These are phyloP conservation scores for Muscicapa comitata DNA, from an alignment of 2,797 vertebrate genomes.

Conservation along the genomic window DNA sequence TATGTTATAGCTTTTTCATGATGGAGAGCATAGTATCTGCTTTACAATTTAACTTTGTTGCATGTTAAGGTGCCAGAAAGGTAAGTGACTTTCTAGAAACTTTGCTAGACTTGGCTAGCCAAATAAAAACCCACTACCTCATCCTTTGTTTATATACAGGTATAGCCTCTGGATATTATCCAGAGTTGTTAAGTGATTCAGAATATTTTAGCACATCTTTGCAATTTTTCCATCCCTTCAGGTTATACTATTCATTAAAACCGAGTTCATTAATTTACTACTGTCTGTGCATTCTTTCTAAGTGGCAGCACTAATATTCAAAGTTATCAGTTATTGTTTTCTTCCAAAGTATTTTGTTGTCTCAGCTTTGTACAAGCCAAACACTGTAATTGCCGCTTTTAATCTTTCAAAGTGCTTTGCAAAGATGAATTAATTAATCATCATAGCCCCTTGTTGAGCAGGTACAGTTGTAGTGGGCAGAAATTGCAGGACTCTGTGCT, in stretches of 20 bases:
- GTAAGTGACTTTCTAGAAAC: background rate
- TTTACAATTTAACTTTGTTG: background rate
- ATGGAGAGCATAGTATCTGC: background rate
- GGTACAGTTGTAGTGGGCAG: background rate
- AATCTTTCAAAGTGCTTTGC: constrained; percentile 48
- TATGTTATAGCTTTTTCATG: background rate
- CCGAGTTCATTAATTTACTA: constrained; percentile 26
- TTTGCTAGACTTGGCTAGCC: background rate
- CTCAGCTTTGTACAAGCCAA: constrained; percentile 56
- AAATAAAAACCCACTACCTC: background rate
- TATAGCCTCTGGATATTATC: background rate
- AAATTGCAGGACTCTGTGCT: background rate
- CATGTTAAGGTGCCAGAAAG: background rate
- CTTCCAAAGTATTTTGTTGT: constrained; percentile 43
- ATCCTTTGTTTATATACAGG: background rate
- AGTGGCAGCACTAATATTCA: constrained; percentile 5
- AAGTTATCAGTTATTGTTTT: constrained; percentile 49
- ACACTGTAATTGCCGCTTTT: constrained; percentile 35
- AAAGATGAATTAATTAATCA: constrained; percentile 40
- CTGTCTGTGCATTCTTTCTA: background rate
- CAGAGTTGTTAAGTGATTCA: background rate
- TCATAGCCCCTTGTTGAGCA: background rate
- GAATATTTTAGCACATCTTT: constrained; percentile 6
- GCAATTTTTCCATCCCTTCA: constrained; percentile 3
- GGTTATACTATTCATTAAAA: constrained; percentile 29